A percentile compares a stretch with the other conserved stretches of the same genome.
Conservation (phyloP, 2,113 vertebrate species). For the Rhinolophus sinicus region DNA sequence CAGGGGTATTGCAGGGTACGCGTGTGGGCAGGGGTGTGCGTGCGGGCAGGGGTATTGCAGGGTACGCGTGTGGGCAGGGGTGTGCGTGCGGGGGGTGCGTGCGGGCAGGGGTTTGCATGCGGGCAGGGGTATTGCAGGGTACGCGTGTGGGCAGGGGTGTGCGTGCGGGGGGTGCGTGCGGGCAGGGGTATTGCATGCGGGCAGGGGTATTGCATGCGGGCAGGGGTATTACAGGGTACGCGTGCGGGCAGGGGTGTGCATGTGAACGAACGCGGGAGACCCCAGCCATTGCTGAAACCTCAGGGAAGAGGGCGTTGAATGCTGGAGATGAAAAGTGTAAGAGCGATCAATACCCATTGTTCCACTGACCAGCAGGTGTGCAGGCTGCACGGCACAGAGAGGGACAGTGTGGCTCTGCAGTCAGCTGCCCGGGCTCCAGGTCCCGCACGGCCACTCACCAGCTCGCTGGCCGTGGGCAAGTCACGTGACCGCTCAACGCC, state of each 20-base stretch:
- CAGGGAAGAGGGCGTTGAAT: not conserved
- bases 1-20: no score
- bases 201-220: no score
- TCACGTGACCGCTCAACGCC: not conserved
- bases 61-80: fast-evolving
- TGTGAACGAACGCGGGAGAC: not conserved
- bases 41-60: no score
- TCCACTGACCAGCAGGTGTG: fast-evolving
- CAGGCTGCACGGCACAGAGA: fast-evolving
- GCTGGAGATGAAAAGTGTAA: not conserved
- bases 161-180: no score
- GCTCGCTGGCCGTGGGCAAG: not conserved
- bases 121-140: no score
- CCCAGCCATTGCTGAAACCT: not conserved
- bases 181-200: no score
- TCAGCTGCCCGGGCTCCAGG: fast-evolving
- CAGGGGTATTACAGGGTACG: no score
- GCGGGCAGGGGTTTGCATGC: no score
- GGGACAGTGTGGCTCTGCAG: fast-evolving
- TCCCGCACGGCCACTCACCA: fast-evolving
- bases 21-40: no score
- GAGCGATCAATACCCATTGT: fast-evolving
- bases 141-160: no score
- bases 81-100: fast-evolving
- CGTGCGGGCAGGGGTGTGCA: fast-evolving